Evolutionary conservation across 2,888 invertebrate species (phyloP).

Genomic region (Nymphalis polychloros): DNA sequence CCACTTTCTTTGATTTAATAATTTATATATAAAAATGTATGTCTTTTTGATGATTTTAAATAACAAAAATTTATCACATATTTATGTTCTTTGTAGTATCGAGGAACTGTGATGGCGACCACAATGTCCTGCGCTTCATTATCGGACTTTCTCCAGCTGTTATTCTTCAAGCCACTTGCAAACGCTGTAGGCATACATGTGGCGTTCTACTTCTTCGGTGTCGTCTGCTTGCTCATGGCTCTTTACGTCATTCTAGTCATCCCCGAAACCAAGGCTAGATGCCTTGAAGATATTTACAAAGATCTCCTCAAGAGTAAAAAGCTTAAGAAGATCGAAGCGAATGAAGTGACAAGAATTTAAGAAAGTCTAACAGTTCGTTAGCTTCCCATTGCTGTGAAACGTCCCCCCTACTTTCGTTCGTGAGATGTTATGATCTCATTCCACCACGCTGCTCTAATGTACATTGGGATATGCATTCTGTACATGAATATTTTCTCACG

Average conservation of each 20-base stretch:
- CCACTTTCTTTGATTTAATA: no score
- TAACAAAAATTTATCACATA: neutral
- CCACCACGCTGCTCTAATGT: no score
- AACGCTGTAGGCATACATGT: constrained; percentile 56
- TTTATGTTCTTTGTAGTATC: constrained; percentile 60
- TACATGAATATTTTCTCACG: no score
- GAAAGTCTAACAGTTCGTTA: neutral
- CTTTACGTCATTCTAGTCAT: constrained; percentile 54
- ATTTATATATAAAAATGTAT: no score
- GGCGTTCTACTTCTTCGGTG: constrained; percentile 62
- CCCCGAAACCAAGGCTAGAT: constrained; percentile 62
- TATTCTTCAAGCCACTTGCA: constrained; percentile 66
- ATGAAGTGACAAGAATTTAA: neutral
- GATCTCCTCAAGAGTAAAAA: constrained; percentile 42
- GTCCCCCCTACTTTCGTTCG: no score
- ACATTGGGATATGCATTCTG: no score
- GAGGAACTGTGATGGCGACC: constrained; percentile 60
- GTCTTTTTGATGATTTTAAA: neutral
- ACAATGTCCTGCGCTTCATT: constrained; percentile 60
- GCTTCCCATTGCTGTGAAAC: no score
- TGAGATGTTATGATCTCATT: no score
- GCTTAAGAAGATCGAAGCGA: neutral
- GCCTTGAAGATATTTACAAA: constrained; percentile 60
- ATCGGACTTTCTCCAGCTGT: constrained; percentile 57
- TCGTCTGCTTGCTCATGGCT: constrained; percentile 53